A percentile compares a stretch with the other conserved stretches of the same genome.
Evolutionary conservation across 2,888 invertebrate species (phyloP).

Genomic region (Rhagonycha lutea): DNA sequence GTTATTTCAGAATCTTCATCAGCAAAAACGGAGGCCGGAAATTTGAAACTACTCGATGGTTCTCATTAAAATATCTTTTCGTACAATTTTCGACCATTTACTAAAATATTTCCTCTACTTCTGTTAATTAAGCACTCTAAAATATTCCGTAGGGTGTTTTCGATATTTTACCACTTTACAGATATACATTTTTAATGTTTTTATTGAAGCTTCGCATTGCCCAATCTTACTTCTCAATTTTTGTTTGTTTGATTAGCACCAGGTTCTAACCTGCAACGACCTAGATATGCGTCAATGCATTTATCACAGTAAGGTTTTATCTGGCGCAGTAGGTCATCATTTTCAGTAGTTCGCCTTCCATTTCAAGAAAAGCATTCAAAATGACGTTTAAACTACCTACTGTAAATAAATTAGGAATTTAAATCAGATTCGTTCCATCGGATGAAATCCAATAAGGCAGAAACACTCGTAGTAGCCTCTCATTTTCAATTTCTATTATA

Average conservation of each 20-base stretch:
- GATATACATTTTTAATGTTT: neutral
- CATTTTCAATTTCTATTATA: too few species aligned
- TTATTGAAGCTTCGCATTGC: neutral
- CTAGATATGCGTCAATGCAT: neutral
- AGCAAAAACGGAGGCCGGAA: neutral
- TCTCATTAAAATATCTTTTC: neutral
- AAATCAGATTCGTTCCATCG: neutral
- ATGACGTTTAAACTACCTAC: too few species aligned
- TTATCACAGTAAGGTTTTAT: neutral
- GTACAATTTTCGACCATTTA: neutral
- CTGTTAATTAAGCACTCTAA: neutral
- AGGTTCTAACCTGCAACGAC: neutral
- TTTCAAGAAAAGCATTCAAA: too few species aligned
- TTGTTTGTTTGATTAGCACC: neutral
- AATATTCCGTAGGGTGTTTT: neutral
- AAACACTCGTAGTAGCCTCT: too few species aligned
- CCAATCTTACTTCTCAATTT: neutral
- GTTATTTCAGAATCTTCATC: neutral
- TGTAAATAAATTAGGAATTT: too few species aligned
- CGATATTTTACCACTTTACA: neutral
- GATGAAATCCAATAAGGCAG: neutral
- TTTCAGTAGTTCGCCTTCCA: neutral
- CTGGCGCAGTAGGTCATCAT: neutral
- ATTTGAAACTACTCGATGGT: neutral
- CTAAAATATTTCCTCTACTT: neutral